Evolutionary conservation across 2,888 invertebrate genomes (phyloP), one percentile per base, ranked within the genome.

Genomic region (Parnassius mnemosyne): DNA sequence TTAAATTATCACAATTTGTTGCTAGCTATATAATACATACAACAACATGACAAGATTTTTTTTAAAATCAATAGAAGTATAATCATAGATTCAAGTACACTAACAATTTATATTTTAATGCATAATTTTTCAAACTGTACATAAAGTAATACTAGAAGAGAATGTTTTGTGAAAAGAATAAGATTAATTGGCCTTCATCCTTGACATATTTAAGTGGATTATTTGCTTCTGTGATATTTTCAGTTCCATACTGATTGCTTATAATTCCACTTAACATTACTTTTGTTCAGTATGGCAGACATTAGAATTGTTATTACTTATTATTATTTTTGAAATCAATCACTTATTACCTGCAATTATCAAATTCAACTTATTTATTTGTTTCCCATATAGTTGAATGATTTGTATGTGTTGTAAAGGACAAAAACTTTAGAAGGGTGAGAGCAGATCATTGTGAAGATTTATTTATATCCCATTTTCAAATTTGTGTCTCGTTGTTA

Each of bases 151-250:
- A 11, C 10, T 43, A 43, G 10, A 49, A 49, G 34, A 49, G 3
- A 13, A 13, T n/a, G 49, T 49, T 49, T 49, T 49, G 12, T 13
- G 2, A 49, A 49, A n/a, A 25, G 7, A 53, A 46, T 53, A 58
- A 52, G 42, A 57, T 57, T 9, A 9, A 13, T 49, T 49, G n/a
- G 49, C 10, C 9, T 12, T 9, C 52, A 57, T 46, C 52, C 52
- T 64, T 13, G 50, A 60, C 47, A 64, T 46, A 72, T 75, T 79
- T 76, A 77, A 73, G 76, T 74, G 78, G 76, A 77, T 81, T 82
- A 77, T 83, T 80, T 81, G 83, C 83, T 84, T 83, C 89, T 90
- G 90, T 90, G 90, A 90, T 91, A 91, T 85, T 86, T 78, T 81
- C 85, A 87, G 87, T 89, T 78, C 76, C 54, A 72, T 83, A 76